phyloP scores from a whole-genome alignment of 2,113 vertebrate genomes.

The Sander lucioperca region DNA sequence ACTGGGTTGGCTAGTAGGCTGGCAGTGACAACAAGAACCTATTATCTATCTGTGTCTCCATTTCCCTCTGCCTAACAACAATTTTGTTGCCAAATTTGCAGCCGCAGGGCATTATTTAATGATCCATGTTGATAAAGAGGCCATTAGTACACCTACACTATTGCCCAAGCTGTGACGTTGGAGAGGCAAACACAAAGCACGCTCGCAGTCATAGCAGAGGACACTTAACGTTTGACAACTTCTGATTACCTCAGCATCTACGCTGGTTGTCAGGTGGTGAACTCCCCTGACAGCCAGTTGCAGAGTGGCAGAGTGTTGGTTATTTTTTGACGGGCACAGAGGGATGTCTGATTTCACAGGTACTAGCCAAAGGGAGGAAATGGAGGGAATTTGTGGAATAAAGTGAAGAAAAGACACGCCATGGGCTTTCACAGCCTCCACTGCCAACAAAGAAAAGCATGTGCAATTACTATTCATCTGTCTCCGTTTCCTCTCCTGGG shows the following conservation, averaged over 20 bases:
- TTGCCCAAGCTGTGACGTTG: constrained; percentile 21
- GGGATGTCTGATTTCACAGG: constrained; percentile 72
- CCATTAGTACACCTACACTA: constrained; percentile 54
- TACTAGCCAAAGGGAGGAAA: constrained; percentile 50
- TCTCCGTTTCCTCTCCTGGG: constrained; percentile 32
- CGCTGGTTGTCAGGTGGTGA: constrained; percentile 53
- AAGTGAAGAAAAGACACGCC: constrained; percentile 46
- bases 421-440: constrained; percentile 27
- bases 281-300: constrained; percentile 55
- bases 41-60: constrained; percentile 48
- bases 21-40: constrained; percentile 38
- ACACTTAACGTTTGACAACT: constrained; percentile 73
- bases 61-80: constrained; percentile 67
- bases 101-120: constrained; percentile 55
- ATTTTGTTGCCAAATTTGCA: constrained; percentile 48
- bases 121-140: constrained; percentile 61
- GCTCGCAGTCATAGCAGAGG: constrained; percentile 50
- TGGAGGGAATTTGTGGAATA: constrained; percentile 22
- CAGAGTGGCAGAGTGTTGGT: constrained; percentile 50
- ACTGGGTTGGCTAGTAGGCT: constrained; percentile 19
- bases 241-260: constrained; percentile 73
- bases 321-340: constrained; percentile 67
- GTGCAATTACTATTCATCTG: constrained; percentile 66
- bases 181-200: constrained; percentile 12
- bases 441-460: constrained; percentile 50